Base-by-base conservation (phyloP, 2,888 invertebrate genomes). In the Melieria picta region DNA sequence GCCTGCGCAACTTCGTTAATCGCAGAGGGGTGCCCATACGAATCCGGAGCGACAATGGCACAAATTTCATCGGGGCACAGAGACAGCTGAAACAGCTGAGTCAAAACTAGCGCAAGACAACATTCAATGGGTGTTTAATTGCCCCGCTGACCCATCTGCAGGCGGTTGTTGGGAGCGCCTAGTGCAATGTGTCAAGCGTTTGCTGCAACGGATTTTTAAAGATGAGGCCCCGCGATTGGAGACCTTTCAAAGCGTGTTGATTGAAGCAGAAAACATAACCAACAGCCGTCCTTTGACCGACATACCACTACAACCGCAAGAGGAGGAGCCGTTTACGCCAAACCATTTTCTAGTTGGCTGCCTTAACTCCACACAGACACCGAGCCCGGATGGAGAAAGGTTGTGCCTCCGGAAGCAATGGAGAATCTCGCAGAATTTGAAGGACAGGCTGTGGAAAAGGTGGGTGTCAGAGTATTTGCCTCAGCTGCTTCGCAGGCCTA, bases 101-200 rank as follows among this genome's bases (percentile, higher is more conserved):
- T 16, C 16, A 16, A 16, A 16, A 16, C 16, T 16, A 16, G 16
- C 16, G 16, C 16, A 16, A 16, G 16, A 16, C 16, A 66, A 70
- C 57, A 76, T 75, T 10, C 66, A 74, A 43, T 75, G 69, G 71
- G 42, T 65, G 9, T 75, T 74, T 42, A 77, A 75, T 62, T 72
- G 65, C 45, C 74, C 71, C 13, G 65, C 30, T 9, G 75, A 76
- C 7, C 74, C 75, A 0, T 70, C 69, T 43, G 76, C 78, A 68
- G 79, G 77, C 7, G 79, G 80, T 3, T 71, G 76, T 42, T 79
- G 79, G 79, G 76, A 77, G 57, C 68, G 73, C 3, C 61, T 77
- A 3, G 69, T 75, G 1, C 48, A 42, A n/a, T 70, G 65, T 11
- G 62, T 77, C 3, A 75, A 75, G 9, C 65, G 45, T 7, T 46